Conservation (phyloP, 2,797 vertebrate genomes). For the Stomatorhinus walkeri region DNA sequence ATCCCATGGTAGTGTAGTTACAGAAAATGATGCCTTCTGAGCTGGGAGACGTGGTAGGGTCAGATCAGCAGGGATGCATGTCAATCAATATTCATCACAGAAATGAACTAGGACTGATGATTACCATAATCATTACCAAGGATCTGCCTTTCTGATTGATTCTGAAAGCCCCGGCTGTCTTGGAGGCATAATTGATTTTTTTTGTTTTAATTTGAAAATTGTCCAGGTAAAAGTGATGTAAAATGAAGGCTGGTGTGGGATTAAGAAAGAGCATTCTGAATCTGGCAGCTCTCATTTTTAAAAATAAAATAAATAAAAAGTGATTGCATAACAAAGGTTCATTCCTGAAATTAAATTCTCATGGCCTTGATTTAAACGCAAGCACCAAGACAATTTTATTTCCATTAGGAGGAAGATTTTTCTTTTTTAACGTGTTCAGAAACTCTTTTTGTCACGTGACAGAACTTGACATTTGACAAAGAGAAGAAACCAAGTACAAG, state of each 20-base stretch:
- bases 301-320: background rate
- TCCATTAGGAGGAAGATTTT: background rate
- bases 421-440: background rate
- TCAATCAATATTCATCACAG: slow-evolving; percentile 10
- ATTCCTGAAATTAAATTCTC: background rate
- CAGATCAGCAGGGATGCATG: background rate
- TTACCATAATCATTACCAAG: background rate
- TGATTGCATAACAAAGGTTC: background rate
- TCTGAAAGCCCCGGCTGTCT: background rate
- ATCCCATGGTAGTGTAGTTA: background rate
- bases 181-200: background rate
- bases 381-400: background rate
- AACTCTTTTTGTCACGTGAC: background rate
- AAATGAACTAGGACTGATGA: background rate
- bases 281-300: background rate
- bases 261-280: background rate
- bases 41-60: background rate
- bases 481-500: background rate
- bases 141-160: background rate
- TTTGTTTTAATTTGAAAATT: background rate
- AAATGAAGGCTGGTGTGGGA: background rate
- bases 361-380: background rate
- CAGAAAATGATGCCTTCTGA: background rate
- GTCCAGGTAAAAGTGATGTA: background rate
- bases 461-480: background rate